Percentiles rank a stretch among this genome's conserved stretches.
Evolutionary conservation across 2,888 invertebrate genomes (phyloP).

Genomic region (Platycheirus albimanus): DNA sequence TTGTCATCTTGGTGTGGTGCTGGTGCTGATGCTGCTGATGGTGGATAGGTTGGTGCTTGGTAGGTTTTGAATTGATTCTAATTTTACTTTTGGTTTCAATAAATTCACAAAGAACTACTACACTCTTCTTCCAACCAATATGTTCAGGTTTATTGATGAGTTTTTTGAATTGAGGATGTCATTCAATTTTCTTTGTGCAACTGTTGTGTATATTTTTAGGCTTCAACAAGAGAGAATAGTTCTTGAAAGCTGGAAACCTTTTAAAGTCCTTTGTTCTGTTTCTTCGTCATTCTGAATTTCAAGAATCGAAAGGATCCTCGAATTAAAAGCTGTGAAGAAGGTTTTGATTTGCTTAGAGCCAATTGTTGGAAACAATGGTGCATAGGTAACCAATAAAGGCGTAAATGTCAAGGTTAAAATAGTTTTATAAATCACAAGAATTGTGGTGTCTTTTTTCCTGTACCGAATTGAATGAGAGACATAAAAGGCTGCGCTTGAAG

Average conservation of each 20-base stretch:
- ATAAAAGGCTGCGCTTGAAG: no score
- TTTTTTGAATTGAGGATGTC: background rate
- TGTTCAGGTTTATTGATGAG: background rate
- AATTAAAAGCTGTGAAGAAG: no score
- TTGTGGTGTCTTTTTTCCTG: no score
- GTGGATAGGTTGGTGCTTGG: background rate
- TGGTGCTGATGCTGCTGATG: background rate
- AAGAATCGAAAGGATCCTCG: background rate
- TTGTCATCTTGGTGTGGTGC: no score
- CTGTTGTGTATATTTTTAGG: background rate
- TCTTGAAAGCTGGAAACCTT: background rate
- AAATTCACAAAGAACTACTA: no score
- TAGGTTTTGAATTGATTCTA: background rate
- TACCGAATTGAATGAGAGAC: no score
- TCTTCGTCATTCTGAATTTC: background rate
- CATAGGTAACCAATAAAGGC: no score
- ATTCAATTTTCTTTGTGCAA: constrained; percentile 18
- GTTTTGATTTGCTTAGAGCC: no score
- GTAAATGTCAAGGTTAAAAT: no score
- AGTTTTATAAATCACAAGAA: no score
- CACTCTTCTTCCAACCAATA: no score
- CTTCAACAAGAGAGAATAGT: background rate
- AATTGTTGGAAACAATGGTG: no score
- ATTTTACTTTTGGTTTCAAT: constrained; percentile 9
- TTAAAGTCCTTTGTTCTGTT: background rate